A percentile compares a stretch with the other conserved stretches of the same genome.
These are phyloP conservation scores for Leucosticte australis DNA, from an alignment of 2,113 vertebrate species.

Conservation along the genomic window DNA sequence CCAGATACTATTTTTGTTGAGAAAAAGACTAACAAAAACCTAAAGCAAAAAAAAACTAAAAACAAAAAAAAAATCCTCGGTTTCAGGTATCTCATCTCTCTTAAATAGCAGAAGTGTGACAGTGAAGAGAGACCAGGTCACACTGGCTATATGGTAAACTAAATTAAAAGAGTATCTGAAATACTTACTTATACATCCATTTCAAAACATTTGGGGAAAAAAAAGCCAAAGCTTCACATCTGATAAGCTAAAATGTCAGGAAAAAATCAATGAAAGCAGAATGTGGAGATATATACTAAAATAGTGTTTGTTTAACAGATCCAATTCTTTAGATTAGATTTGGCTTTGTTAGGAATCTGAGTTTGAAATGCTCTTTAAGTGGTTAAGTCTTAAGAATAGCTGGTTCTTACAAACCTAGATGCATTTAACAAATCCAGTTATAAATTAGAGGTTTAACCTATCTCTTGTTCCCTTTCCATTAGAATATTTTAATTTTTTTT, in stretches of 20 bases:
- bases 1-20: background rate
- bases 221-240: background rate
- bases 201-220: background rate
- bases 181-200: background rate
- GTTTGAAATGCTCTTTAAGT: background rate
- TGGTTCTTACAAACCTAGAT: accelerated
- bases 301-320: background rate
- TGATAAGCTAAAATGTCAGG: background rate
- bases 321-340: background rate
- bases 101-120: background rate
- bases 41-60: background rate
- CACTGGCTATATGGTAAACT: background rate
- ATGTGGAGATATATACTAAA: background rate
- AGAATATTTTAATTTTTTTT: background rate
- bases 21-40: background rate
- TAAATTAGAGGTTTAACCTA: background rate
- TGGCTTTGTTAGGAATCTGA: background rate
- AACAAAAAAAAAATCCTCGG: background rate
- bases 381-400: accelerated
- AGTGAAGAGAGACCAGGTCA: background rate
- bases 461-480: background rate
- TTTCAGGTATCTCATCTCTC: background rate
- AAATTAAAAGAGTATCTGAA: background rate
- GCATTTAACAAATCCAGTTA: background rate
- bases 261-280: background rate